These are phyloP conservation scores for Pseudomyrmex dendroicus DNA, from an alignment of 1,140 invertebrate species.

Conservation along the genomic window DNA sequence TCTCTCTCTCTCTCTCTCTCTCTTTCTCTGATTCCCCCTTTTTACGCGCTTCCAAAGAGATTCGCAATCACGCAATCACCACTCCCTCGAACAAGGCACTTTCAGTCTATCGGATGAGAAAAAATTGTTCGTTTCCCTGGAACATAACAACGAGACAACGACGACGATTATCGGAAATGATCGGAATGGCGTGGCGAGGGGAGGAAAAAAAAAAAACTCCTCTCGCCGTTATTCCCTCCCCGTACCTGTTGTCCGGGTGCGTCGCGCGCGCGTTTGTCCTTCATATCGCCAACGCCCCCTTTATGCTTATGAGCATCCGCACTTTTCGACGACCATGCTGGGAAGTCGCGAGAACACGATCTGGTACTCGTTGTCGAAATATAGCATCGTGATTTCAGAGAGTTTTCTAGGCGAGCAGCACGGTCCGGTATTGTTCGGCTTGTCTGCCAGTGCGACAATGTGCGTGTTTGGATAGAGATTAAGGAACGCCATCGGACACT, in stretches of 20 bases:
- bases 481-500: slow-evolving; percentile 95
- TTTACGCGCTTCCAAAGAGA: slow-evolving; percentile 14
- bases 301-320: slow-evolving; percentile 93
- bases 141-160: slow-evolving; percentile 38
- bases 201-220: background rate
- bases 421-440: slow-evolving; percentile 90
- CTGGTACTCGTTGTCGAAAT: slow-evolving; percentile 95
- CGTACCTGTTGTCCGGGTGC: slow-evolving; percentile 3
- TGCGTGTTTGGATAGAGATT: slow-evolving; percentile 97
- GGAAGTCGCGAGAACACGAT: slow-evolving; percentile 95
- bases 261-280: slow-evolving; percentile 14
- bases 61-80: slow-evolving; percentile 51
- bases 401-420: slow-evolving; percentile 96
- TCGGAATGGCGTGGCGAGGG: slow-evolving; percentile 8
- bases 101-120: slow-evolving; percentile 73
- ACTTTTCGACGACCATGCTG: slow-evolving; percentile 97
- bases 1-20: background rate
- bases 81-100: slow-evolving; percentile 70
- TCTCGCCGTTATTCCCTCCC: background rate
- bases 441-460: slow-evolving; percentile 90
- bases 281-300: background rate
- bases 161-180: slow-evolving; percentile 31
- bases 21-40: background rate
- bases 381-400: slow-evolving; percentile 96
- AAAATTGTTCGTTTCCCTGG: slow-evolving; percentile 48